phyloP scores from a whole-genome alignment of 2,113 vertebrate species.

The Hydrochoerus hydrochaeris region DNA sequence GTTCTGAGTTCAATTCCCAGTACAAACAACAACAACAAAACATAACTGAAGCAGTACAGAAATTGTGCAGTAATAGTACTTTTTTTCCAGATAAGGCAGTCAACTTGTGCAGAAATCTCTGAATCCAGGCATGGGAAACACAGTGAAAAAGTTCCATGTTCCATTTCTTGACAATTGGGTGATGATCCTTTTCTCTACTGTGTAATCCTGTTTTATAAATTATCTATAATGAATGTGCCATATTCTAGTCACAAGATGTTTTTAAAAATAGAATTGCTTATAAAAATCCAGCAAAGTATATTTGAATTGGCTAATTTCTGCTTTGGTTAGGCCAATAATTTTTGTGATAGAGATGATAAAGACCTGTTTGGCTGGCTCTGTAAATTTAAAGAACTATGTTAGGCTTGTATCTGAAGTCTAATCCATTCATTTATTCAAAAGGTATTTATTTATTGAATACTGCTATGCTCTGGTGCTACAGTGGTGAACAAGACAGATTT shows the following conservation, averaged over 20 bases:
- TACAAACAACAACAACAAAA: neutral
- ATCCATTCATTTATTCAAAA: neutral
- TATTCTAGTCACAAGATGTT: neutral
- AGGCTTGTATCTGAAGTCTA: conserved; percentile 12
- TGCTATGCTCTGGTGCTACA: neutral
- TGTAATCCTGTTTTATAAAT: neutral
- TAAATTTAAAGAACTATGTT: neutral
- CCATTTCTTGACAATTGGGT: neutral
- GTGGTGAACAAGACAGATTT: neutral
- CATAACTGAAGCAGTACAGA: neutral
- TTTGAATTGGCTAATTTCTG: neutral
- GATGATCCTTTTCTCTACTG: neutral
- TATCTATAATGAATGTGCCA: neutral
- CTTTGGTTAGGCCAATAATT: neutral
- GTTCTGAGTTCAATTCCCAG: too few species aligned
- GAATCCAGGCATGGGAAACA: neutral
- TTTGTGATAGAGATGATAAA: neutral
- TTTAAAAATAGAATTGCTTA: neutral
- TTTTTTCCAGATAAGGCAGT: neutral
- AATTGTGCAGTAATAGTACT: neutral
- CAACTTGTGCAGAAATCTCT: neutral
- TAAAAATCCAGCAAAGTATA: neutral
- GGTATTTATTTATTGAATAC: neutral
- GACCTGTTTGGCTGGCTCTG: neutral
- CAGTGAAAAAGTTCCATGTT: neutral